A percentile compares a stretch with the other conserved stretches of the same genome.
These are phyloP conservation scores for Mellilla xanthometata DNA, from an alignment of 2,888 invertebrate genomes.

Conservation along the genomic window DNA sequence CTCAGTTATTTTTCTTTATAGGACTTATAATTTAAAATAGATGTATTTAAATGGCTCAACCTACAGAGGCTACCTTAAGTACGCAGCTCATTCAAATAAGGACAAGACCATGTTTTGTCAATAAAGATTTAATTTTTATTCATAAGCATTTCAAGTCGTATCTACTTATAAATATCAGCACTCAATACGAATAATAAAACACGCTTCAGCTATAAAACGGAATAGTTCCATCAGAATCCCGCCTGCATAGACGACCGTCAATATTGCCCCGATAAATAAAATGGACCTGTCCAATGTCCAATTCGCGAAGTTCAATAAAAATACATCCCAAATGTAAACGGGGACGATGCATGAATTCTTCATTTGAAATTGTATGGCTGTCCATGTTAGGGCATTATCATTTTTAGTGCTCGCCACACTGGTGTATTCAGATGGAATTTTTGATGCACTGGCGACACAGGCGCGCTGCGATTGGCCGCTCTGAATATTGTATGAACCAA, in stretches of 20 bases:
- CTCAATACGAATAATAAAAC: conserved; percentile 21
- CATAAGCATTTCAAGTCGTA: neutral
- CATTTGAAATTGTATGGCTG: conserved; percentile 78
- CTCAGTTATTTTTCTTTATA: too few relatives aligned
- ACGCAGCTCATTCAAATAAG: too few relatives aligned
- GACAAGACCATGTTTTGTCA: too few relatives aligned
- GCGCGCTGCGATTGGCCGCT: conserved; percentile 73
- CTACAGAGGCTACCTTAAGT: too few relatives aligned
- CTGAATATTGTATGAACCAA: conserved; percentile 83
- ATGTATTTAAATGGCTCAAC: too few relatives aligned
- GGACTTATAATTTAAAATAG: too few relatives aligned
- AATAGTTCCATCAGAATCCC: conserved; percentile 42
- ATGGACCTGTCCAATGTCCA: conserved; percentile 58
- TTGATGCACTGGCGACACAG: conserved; percentile 83
- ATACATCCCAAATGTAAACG: conserved; percentile 73
- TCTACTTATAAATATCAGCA: neutral
- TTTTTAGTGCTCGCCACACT: conserved; percentile 83
- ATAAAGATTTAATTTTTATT: too few relatives aligned
- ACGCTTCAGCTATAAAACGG: conserved; percentile 26
- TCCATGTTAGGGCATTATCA: conserved; percentile 81
- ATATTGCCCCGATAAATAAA: conserved; percentile 62
- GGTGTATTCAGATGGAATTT: conserved; percentile 83
- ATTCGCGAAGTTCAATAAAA: conserved; percentile 73
- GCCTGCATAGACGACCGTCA: conserved; percentile 40
- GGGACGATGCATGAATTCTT: conserved; percentile 77